phyloP scores from a whole-genome alignment of 2,113 vertebrate species.

The Cricetomys ansorgei region DNA sequence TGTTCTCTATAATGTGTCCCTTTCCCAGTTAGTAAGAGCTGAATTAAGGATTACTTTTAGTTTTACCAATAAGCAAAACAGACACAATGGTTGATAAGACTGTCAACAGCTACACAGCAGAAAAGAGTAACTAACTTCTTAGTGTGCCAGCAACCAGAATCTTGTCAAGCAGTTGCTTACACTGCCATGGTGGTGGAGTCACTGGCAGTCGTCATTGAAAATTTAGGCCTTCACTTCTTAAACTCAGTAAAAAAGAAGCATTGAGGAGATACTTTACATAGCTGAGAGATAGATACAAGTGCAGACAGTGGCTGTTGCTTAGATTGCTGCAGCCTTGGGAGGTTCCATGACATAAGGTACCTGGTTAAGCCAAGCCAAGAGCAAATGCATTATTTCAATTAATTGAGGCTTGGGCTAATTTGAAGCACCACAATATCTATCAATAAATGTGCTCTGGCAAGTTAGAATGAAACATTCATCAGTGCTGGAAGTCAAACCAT shows the following conservation, averaged over 20 bases:
- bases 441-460: neutral
- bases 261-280: no score
- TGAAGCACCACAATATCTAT: neutral
- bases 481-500: neutral
- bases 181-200: no score
- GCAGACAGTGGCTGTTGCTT: accelerated
- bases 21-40: no score
- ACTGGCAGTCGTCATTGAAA: neutral
- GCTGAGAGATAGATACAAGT: neutral
- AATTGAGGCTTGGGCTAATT: neutral
- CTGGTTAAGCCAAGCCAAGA: neutral
- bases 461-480: neutral
- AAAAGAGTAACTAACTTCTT: no score
- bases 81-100: no score
- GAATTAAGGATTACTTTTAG: no score
- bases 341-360: neutral
- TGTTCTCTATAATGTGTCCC: no score
- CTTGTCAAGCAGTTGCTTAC: no score
- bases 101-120: no score
- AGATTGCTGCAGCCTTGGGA: no score
- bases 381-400: neutral
- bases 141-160: no score
- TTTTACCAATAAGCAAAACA: no score
- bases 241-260: neutral
- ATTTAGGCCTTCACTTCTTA: neutral